phyloP scores from a whole-genome alignment of 2,797 vertebrate genomes.

The Ptychobarbus kaznakovi region DNA sequence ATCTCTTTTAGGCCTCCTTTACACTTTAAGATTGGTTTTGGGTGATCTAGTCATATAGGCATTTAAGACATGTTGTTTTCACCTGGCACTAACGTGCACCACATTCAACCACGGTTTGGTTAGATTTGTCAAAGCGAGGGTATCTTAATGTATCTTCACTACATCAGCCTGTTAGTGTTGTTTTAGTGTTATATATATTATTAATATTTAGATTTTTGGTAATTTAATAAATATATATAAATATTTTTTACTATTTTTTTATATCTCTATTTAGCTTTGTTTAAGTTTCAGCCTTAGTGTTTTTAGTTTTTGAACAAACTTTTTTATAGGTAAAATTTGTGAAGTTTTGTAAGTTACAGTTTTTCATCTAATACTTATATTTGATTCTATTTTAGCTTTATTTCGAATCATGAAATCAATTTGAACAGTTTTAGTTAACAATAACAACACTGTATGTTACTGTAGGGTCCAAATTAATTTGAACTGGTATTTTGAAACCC shows the following conservation, averaged over 20 bases:
- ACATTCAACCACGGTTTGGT: background rate
- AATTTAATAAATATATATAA: no score
- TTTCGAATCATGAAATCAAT: background rate
- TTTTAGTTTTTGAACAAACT: background rate
- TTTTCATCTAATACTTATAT: background rate
- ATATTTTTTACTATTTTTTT: no score
- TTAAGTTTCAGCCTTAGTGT: background rate
- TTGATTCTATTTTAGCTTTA: background rate
- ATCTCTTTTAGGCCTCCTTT: background rate
- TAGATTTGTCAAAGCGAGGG: background rate
- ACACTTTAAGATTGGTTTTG: background rate
- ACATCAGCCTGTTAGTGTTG: background rate
- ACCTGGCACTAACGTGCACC: background rate
- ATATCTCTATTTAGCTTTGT: background rate
- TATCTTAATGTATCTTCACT: background rate
- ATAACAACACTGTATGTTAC: background rate
- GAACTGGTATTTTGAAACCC: background rate
- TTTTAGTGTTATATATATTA: background rate
- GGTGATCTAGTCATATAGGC: background rate
- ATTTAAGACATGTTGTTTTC: background rate
- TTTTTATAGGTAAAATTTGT: background rate
- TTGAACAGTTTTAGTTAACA: background rate
- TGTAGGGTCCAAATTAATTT: background rate
- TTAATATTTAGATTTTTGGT: no score
- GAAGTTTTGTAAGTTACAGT: background rate